Base-by-base conservation (phyloP, 2,888 invertebrate genomes). In the Scelioninae gen. 1 region DNA sequence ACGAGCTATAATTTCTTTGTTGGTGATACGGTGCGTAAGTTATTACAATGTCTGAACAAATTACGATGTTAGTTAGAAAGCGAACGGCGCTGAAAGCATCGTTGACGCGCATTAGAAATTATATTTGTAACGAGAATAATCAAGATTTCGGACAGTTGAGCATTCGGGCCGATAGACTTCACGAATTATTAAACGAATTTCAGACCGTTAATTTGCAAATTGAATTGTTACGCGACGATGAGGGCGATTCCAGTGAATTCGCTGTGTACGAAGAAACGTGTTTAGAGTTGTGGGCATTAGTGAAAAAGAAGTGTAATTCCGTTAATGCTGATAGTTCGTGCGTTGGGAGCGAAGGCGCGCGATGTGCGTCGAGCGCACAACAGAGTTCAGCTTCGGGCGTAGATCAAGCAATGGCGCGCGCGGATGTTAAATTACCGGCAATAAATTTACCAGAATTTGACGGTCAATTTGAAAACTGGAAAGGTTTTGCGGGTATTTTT, bases 51-150 rank as follows among this genome's bases (percentile, higher is more conserved):
- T n/a, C n/a, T n/a, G n/a, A n/a, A n/a, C n/a, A n/a, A n/a, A n/a
- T n/a, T n/a, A n/a, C n/a, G n/a, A n/a, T 34, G 8, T 34, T 34
- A 34, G 60, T 62, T 45, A 63, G 11, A 63, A 63, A 45, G n/a
- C 62, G 62, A 63, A 4, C 32, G 15, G 11, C 11, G 5, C 15
- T 63, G 16, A 63, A 63, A 16, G 13, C 62, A 15, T 63, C 62
- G 29, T 29, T 63, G 13, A 63, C 62, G 62, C 62, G 62, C 6
- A 63, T 63, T 15, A 63, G 47, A 32, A 45, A 63, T 40, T 63
- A 63, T 13, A 47, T 63, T 32, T 0, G 11, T 16, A 7, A 47
- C 10, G 45, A 63, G 6, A 8, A 15, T 23, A 32, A 47, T 32
- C 11, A 15, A 16, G 47, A 47, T 13, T 5, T 47, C 32, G 47